Evolutionary conservation across 2,888 invertebrate genomes (phyloP).

Genomic region (Nebria salina): DNA sequence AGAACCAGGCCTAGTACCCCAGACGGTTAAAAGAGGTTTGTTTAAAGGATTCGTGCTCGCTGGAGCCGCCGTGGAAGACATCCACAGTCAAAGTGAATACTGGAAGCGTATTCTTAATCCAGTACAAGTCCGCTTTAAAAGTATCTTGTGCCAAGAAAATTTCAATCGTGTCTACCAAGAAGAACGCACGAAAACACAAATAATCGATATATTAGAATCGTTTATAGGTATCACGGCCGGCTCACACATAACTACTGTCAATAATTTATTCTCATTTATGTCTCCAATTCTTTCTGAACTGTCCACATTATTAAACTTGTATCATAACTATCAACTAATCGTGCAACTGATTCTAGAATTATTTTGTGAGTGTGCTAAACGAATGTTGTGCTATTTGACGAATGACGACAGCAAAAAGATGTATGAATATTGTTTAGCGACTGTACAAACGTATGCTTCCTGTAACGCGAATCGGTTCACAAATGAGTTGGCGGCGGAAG

Average conservation of each 20-base stretch:
- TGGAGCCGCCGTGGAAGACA: slow-evolving; percentile 64
- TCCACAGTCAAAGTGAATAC: slow-evolving; percentile 55
- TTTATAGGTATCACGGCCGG: slow-evolving; percentile 78
- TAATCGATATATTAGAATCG: slow-evolving; percentile 80
- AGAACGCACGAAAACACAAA: slow-evolving; percentile 72
- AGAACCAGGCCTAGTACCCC: slow-evolving; percentile 66
- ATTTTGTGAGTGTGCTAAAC: slow-evolving; percentile 76
- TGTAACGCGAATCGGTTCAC: slow-evolving; percentile 73
- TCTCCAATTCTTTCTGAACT: slow-evolving; percentile 73
- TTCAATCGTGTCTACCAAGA: slow-evolving; percentile 68
- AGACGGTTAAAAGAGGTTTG: slow-evolving; percentile 71
- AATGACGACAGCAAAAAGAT: slow-evolving; percentile 71
- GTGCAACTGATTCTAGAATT: slow-evolving; percentile 80
- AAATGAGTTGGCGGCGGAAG: slow-evolving; percentile 73
- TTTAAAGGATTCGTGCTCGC: slow-evolving; percentile 78
- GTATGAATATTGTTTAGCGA: slow-evolving; percentile 73
- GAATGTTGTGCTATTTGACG: slow-evolving; percentile 73
- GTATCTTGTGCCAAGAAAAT: slow-evolving; percentile 65
- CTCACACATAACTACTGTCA: slow-evolving; percentile 63
- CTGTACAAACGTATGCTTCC: slow-evolving; percentile 76
- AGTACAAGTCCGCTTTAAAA: slow-evolving; percentile 66
- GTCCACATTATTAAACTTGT: slow-evolving; percentile 75
- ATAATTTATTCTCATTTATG: slow-evolving; percentile 67
- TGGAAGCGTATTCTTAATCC: slow-evolving; percentile 63
- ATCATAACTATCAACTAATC: slow-evolving; percentile 82